Evolutionary conservation across 2,797 vertebrate genomes (phyloP), one percentile per base, ranked within the genome.

Genomic region (Notamacropus eugenii): DNA sequence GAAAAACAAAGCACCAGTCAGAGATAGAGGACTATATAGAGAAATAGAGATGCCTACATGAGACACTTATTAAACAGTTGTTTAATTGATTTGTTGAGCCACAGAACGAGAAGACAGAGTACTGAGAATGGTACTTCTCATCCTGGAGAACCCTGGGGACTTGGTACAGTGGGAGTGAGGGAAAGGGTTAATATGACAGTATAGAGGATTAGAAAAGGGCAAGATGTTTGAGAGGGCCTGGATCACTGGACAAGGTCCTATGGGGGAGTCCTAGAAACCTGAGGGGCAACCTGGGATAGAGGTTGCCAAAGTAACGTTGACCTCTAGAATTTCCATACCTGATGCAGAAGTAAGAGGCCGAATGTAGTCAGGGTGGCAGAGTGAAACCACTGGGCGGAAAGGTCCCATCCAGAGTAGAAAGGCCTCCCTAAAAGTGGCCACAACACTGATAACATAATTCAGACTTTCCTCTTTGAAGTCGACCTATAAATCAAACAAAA

Each of bases 351-450:
- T 98, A 67, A 99, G 95, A 54, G 98, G 98, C 59, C 98, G 99
- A 97, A 99, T 56, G 22, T 97, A 98, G 91, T 99, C 98, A 0
- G 99, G 99, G 93, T 99, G 99, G 96, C 99, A 99, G 87, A 99
- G 67, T 67, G 98, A 93, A 94, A 99, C 95, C 59, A 99, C 14
- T 90, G 99, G 99, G 34, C 98, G 97, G 96, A 98, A 98, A 3
- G 99, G 99, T 0, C 99, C 99, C 0, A 99, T 13, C 98, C 99
- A 99, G 97, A 98, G 98, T 97, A 97, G 95, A 93, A 98, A 99
- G 52, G 98, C 99, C 97, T 99, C 98, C 5, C 93, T 96, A 95
- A 98, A 98, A 0, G 52, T 98, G 94, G 91, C 92, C 91, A 99
- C 97, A 91, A 99, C 19, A 11, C 98, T 95, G 59, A 98, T 98